phyloP scores from a whole-genome alignment of 2,113 vertebrate species.

The Callipepla squamata region DNA sequence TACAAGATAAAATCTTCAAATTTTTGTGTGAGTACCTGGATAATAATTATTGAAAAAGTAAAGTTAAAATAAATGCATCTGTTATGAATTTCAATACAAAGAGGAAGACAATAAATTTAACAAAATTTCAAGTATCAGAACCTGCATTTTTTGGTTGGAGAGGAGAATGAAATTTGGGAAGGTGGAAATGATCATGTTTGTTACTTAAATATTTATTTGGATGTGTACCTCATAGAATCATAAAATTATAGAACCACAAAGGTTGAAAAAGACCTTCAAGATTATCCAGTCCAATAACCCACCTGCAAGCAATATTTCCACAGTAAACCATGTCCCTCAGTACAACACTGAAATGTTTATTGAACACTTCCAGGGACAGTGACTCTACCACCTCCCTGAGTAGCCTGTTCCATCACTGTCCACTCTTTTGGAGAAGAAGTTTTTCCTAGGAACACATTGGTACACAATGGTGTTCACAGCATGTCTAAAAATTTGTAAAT shows the following conservation, averaged over 20 bases:
- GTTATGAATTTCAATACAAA: neutral
- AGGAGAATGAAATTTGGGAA: neutral
- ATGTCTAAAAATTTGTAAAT: neutral
- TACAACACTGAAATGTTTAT: too few relatives aligned
- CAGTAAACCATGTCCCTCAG: too few relatives aligned
- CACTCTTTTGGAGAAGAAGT: too few relatives aligned
- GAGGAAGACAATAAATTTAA: neutral
- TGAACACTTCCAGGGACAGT: too few relatives aligned
- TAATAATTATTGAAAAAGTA: neutral
- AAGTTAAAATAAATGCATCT: neutral
- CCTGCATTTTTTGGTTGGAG: neutral
- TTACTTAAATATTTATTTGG: neutral
- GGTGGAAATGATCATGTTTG: neutral
- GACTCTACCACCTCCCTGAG: too few relatives aligned
- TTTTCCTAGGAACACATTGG: too few relatives aligned
- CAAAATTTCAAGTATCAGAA: neutral
- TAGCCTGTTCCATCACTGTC: too few relatives aligned
- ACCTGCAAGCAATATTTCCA: too few relatives aligned
- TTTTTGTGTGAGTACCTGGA: neutral
- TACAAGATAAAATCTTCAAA: neutral
- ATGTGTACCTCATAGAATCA: neutral
- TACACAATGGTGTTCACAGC: neutral
- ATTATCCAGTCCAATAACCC: too few relatives aligned
- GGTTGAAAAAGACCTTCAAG: too few relatives aligned
- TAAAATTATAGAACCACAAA: too few relatives aligned